These are phyloP conservation scores for Myotis yumanensis DNA, from an alignment of 2,113 vertebrate species.

Conservation along the genomic window DNA sequence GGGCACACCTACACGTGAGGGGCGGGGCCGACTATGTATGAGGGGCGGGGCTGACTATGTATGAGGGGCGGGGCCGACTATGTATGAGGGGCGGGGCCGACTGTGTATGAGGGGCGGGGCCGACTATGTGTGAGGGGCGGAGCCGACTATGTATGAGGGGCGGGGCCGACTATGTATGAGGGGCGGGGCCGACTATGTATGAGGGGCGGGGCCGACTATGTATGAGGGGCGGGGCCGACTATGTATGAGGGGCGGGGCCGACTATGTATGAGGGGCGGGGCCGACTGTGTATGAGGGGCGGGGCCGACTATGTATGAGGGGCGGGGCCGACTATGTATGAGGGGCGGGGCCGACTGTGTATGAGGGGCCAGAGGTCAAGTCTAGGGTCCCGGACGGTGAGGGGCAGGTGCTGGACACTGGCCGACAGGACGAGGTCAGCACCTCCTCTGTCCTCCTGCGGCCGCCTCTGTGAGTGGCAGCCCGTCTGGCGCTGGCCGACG, in stretches of 20 bases:
- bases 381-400: conserved; percentile 87
- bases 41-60: too few relatives aligned
- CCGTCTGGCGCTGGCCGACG: too few relatives aligned
- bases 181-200: too few relatives aligned
- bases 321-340: background rate
- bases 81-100: background rate
- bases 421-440: background rate
- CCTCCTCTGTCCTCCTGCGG: fast-evolving
- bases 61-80: too few relatives aligned
- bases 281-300: background rate
- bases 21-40: too few relatives aligned
- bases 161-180: too few relatives aligned
- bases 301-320: background rate
- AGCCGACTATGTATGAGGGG: fast-evolving
- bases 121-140: background rate
- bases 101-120: background rate
- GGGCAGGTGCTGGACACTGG: conserved; percentile 81
- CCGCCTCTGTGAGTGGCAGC: too few relatives aligned
- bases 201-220: too few relatives aligned
- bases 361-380: conserved; percentile 83
- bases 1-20: background rate
- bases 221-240: too few relatives aligned
- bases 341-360: background rate
- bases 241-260: too few relatives aligned
- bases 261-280: background rate